Percentiles rank a stretch among this genome's conserved stretches.
These are phyloP conservation scores for Orussus abietinus DNA, from an alignment of 1,140 invertebrate genomes.

Conservation along the genomic window DNA sequence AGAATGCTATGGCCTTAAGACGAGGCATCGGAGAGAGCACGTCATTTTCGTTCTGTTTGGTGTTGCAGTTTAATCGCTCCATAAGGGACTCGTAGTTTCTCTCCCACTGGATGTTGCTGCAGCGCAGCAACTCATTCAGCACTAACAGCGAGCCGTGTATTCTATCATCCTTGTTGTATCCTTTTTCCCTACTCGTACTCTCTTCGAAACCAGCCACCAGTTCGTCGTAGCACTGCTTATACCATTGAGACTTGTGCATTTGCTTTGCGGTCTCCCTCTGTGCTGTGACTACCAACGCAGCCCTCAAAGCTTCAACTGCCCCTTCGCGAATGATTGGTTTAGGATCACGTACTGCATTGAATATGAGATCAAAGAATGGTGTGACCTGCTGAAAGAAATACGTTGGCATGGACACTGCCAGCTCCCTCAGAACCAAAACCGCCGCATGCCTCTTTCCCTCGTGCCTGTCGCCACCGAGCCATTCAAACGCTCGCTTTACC, in stretches of 20 bases:
- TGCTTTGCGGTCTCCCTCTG: slow-evolving; percentile 91
- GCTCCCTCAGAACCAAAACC: slow-evolving; percentile 86
- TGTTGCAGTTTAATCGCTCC: slow-evolving; percentile 51
- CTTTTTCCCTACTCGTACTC: slow-evolving; percentile 65
- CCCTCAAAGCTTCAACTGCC: slow-evolving; percentile 87
- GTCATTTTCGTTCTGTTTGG: slow-evolving; percentile 54
- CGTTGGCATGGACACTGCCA: slow-evolving; percentile 93
- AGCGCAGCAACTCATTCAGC: slow-evolving; percentile 90
- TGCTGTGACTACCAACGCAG: slow-evolving; percentile 89
- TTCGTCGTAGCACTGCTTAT: slow-evolving; percentile 88
- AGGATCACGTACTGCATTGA: slow-evolving; percentile 86
- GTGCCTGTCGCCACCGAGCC: slow-evolving; percentile 82
- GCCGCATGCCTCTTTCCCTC: slow-evolving; percentile 88
- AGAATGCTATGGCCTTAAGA: slow-evolving; percentile 57
- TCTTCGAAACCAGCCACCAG: slow-evolving; percentile 78
- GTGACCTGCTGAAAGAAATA: slow-evolving; percentile 98
- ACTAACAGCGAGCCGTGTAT: slow-evolving; percentile 92
- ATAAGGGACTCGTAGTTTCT: slow-evolving; percentile 70
- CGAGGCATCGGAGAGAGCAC: slow-evolving; percentile 60
- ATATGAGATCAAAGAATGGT: slow-evolving; percentile 93
- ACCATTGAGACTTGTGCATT: slow-evolving; percentile 85
- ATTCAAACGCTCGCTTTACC: slow-evolving; percentile 91
- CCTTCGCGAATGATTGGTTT: slow-evolving; percentile 90
- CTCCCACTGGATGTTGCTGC: slow-evolving; percentile 88
- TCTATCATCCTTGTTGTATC: slow-evolving; percentile 82